These are phyloP conservation scores for Microcebus griseorufus DNA, from an alignment of 2,113 vertebrate species.

Conservation along the genomic window DNA sequence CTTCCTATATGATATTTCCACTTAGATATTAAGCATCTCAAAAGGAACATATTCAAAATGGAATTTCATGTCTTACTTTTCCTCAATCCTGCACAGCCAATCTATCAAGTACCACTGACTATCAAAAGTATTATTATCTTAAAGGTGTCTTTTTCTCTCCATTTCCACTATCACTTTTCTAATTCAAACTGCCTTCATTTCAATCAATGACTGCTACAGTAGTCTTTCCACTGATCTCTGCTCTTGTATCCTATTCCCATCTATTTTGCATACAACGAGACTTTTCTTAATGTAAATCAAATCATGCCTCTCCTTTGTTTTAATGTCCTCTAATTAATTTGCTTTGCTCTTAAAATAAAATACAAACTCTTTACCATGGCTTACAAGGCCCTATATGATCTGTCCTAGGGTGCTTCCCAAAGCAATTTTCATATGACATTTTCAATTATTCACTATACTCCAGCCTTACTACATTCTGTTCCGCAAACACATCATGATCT, in stretches of 20 bases:
- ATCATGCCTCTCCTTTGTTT: constrained; percentile 1
- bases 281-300: not conserved
- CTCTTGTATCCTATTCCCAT: not conserved
- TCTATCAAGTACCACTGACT: not conserved
- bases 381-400: not conserved
- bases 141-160: not conserved
- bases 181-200: not conserved
- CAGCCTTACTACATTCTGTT: not conserved
- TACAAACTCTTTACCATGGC: not conserved
- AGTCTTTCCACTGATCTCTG: not conserved
- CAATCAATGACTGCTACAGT: not conserved
- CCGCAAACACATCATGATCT: not conserved
- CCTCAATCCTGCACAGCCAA: not conserved
- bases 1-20: not conserved
- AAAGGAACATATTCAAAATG: constrained; percentile 25
- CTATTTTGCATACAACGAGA: not conserved
- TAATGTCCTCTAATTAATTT: not conserved
- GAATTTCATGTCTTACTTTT: not conserved
- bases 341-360: constrained; percentile 31
- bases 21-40: not conserved
- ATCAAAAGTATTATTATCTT: not conserved
- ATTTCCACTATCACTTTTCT: not conserved
- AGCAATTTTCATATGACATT: constrained; percentile 25
- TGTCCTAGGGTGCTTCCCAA: not conserved
- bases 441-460: constrained; percentile 1